phyloP scores from a whole-genome alignment of 2,888 invertebrate species.

The Baccha elongata region DNA sequence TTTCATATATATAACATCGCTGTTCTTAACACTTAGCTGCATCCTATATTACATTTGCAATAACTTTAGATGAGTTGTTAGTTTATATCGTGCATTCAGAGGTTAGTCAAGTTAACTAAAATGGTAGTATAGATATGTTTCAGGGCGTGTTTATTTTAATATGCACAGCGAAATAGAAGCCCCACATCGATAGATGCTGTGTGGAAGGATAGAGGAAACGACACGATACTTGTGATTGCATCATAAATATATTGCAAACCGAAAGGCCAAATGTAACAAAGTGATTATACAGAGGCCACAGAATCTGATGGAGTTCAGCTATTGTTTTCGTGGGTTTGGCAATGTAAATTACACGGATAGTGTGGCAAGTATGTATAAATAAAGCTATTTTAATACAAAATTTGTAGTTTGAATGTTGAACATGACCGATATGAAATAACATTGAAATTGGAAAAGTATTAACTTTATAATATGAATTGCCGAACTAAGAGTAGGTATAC shows the following conservation, averaged over 20 bases:
- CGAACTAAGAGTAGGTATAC: too few relatives aligned
- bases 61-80: slow-evolving; percentile 63
- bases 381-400: slow-evolving; percentile 40
- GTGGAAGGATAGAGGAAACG: slow-evolving; percentile 4
- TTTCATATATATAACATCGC: slow-evolving; percentile 3
- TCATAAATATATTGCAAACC: slow-evolving; percentile 58
- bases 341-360: neutral
- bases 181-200: neutral
- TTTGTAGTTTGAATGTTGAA: slow-evolving; percentile 45
- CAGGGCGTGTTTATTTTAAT: slow-evolving; percentile 62
- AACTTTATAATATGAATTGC: neutral
- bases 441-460: neutral
- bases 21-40: slow-evolving; percentile 9
- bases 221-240: slow-evolving; percentile 35
- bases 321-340: slow-evolving; percentile 29
- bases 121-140: slow-evolving; percentile 50
- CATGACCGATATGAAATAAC: slow-evolving; percentile 37
- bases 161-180: slow-evolving; percentile 21
- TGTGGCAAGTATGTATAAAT: slow-evolving; percentile 3
- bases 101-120: slow-evolving; percentile 51
- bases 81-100: slow-evolving; percentile 52
- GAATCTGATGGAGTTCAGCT: slow-evolving; percentile 30
- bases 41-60: slow-evolving; percentile 4
- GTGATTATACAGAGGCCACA: slow-evolving; percentile 60
- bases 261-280: slow-evolving; percentile 53